Evolutionary conservation across 1,140 invertebrate species (phyloP).

Genomic region (Harpegnathos saltator): DNA sequence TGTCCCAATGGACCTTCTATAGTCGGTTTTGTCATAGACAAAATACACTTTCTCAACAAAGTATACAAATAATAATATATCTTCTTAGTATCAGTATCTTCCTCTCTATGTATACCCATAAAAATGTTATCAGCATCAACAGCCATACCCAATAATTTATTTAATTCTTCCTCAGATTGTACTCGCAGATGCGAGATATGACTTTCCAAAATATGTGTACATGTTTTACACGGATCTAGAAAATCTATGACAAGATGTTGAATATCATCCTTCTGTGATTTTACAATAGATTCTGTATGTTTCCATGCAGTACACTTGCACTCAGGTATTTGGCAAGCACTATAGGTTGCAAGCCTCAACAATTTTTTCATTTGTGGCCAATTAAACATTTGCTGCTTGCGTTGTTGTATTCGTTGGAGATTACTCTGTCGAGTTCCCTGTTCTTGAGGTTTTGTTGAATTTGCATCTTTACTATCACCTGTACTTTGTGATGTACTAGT

Average conservation of each 20-base stretch:
- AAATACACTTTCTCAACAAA: slow-evolving; percentile 94
- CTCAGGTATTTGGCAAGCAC: slow-evolving; percentile 93
- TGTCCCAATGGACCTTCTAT: slow-evolving; percentile 95
- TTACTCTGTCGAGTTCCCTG: slow-evolving; percentile 91
- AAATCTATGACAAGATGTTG: slow-evolving; percentile 85
- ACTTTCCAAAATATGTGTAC: slow-evolving; percentile 91
- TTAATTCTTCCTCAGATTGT: slow-evolving; percentile 92
- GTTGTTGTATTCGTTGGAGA: slow-evolving; percentile 94
- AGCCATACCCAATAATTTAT: slow-evolving; percentile 94
- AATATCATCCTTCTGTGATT: slow-evolving; percentile 87
- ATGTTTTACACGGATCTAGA: slow-evolving; percentile 91
- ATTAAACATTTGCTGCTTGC: slow-evolving; percentile 92
- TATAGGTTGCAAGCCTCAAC: slow-evolving; percentile 95
- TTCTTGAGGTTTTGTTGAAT: slow-evolving; percentile 81
- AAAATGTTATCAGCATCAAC: slow-evolving; percentile 97
- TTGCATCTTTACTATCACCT: slow-evolving; percentile 59
- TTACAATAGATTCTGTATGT: slow-evolving; percentile 89
- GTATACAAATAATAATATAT: slow-evolving; percentile 97
- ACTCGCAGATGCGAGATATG: slow-evolving; percentile 93
- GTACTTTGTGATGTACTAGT: slow-evolving; percentile 71
- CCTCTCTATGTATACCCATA: slow-evolving; percentile 95
- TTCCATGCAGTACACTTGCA: slow-evolving; percentile 97
- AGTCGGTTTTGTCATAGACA: slow-evolving; percentile 92
- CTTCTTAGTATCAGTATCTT: slow-evolving; percentile 95
- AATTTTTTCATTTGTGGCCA: slow-evolving; percentile 94